Base-by-base conservation (phyloP, 2,113 vertebrate species). In the Macaca nemestrina region DNA sequence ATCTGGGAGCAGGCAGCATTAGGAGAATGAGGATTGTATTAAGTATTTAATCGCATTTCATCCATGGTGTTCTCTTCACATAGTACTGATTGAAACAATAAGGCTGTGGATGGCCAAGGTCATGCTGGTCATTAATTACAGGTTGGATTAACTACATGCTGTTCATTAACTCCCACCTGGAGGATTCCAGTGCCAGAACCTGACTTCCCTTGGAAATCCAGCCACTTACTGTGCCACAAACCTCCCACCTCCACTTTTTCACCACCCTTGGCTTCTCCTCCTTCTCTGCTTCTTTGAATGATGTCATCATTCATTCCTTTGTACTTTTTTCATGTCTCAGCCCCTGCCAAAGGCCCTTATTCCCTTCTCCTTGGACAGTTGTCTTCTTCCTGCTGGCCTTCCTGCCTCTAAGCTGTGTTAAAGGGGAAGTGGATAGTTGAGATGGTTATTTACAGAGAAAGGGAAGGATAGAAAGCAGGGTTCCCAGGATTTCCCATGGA, bases 181-280 rank as follows among this genome's bases (percentile, higher is more conserved):
- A 18, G 48, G 45, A 27, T 59, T 85, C 5, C 4, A 14, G 45
- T n/a, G n/a, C 32, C 32, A 27, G 64, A 35, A 38, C 7, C 45
- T 68, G 70, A 35, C 14, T 84, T 82, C 10, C 16, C 38, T 45
- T 22, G 23, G 45, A 38, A 45, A 55, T 25, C 6, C 20, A 64
- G 32, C 35, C 4, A 25, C 11, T 1, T 6, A 35, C 38, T 25
- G 23, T 10, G 12, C 43, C n/a, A 6, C 13, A 12, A 6, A 14
- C 14, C 48, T 12, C 9, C 35, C 22, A 38, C 6, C 52, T 22
- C 48, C 11, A 30, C 4, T 16, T n/a, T 12, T 8, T 38, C 55
- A 35, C 59, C 12, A 4, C 23, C 17, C 8, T 1, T 18, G 30
- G 30, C 55, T 61, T 72, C 18, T 30, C 27, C 18, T n/a, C 45